Conservation (phyloP, 2,888 invertebrate species). For the Eustalomyia histrio region DNA sequence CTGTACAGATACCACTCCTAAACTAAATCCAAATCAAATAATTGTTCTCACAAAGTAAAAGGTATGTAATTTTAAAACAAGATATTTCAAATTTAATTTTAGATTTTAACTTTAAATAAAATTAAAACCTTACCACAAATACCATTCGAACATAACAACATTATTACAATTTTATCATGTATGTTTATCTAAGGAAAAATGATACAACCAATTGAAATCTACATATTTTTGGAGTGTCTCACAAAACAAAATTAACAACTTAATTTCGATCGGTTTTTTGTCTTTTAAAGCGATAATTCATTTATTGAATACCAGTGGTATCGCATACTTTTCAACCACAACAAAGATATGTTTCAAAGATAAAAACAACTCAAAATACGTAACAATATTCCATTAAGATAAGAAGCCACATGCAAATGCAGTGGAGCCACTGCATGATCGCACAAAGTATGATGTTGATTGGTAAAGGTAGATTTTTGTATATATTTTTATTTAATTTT, state of each 20-base stretch:
- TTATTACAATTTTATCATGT: not conserved
- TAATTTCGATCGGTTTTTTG: slow-evolving; percentile 18
- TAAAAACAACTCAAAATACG: slow-evolving; percentile 40
- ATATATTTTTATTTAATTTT: slow-evolving; percentile 15
- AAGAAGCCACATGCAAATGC: slow-evolving; percentile 37
- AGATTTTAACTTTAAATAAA: not conserved
- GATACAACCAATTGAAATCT: not conserved
- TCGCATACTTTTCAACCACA: slow-evolving; percentile 18
- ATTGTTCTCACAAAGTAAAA: not conserved
- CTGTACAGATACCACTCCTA: too few species aligned
- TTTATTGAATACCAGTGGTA: slow-evolving; percentile 35
- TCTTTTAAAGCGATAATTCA: slow-evolving; percentile 18
- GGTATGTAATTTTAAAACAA: not conserved
- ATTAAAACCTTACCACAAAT: not conserved
- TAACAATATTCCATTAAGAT: slow-evolving; percentile 51
- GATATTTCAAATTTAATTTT: not conserved
- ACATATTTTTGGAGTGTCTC: not conserved
- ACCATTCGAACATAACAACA: not conserved
- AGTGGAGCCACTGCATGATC: slow-evolving; percentile 13
- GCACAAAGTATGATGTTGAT: not conserved
- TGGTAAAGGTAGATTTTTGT: not conserved
- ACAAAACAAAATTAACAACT: slow-evolving; percentile 32
- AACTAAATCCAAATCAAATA: not conserved
- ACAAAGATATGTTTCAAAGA: slow-evolving; percentile 44
- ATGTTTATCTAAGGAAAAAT: not conserved